phyloP scores from a whole-genome alignment of 2,888 invertebrate genomes.

The Drosophila multiciliata region DNA sequence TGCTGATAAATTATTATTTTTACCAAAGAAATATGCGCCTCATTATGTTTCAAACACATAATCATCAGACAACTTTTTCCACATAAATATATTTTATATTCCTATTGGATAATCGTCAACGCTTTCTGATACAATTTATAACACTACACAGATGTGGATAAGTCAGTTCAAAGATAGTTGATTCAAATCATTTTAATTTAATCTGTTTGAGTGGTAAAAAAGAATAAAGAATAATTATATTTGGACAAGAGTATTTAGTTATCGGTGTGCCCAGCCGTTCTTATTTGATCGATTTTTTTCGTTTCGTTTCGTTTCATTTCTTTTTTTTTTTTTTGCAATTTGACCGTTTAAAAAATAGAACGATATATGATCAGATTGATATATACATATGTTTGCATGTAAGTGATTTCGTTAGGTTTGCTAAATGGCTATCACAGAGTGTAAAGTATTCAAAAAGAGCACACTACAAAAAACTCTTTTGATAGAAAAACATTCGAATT shows the following conservation, averaged over 20 bases:
- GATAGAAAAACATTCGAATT: neutral
- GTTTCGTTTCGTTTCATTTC: neutral
- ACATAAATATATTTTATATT: neutral
- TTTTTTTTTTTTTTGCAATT: neutral
- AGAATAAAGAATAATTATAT: neutral
- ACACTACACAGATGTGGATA: neutral
- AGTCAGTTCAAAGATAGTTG: neutral
- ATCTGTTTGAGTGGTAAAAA: neutral
- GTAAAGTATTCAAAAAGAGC: neutral
- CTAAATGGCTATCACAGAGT: neutral
- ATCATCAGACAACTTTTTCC: neutral
- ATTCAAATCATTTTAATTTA: neutral
- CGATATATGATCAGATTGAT: neutral
- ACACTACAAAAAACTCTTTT: neutral
- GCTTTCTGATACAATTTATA: neutral
- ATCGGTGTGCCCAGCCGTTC: neutral
- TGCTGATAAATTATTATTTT: neutral
- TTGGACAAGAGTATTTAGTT: neutral
- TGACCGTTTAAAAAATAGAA: neutral
- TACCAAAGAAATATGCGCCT: neutral
- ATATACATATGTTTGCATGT: neutral
- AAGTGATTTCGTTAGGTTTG: neutral
- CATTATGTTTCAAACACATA: neutral
- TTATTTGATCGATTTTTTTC: neutral
- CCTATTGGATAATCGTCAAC: neutral